Evolutionary conservation across 1,140 invertebrate species (phyloP).

Genomic region (Pseudomyrmex gracilis): DNA sequence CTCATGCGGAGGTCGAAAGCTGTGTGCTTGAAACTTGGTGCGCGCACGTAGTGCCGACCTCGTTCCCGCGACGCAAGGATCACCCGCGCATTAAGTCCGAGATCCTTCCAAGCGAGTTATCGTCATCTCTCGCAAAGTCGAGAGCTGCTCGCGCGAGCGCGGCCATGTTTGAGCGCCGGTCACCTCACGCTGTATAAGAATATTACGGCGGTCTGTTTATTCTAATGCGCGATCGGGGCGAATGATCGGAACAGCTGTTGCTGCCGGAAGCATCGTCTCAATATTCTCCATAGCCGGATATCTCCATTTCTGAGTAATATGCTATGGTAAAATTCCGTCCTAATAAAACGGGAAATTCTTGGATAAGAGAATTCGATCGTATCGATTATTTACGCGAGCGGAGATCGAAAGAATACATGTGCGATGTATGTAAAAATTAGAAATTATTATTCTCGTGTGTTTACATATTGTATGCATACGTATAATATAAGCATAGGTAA

Average conservation of each 20-base stretch:
- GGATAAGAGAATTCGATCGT: background rate
- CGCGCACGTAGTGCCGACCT: background rate
- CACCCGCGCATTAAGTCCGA: slow-evolving; percentile 23
- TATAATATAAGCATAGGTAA: background rate
- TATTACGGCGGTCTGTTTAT: slow-evolving; percentile 51
- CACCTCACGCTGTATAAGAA: slow-evolving; percentile 20
- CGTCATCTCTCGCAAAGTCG: background rate
- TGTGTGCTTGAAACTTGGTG: background rate
- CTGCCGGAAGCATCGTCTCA: background rate
- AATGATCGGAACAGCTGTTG: slow-evolving; percentile 64
- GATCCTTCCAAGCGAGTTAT: slow-evolving; percentile 39
- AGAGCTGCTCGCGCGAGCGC: background rate
- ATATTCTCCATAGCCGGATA: background rate
- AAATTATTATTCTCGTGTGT: background rate
- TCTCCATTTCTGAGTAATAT: slow-evolving; percentile 1
- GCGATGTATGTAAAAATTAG: too few species aligned
- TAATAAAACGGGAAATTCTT: background rate
- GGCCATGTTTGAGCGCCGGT: background rate
- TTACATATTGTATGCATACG: background rate
- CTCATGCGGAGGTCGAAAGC: too few species aligned
- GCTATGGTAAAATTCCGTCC: slow-evolving; percentile 6
- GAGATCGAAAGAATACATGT: too few species aligned
- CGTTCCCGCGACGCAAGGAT: slow-evolving; percentile 25
- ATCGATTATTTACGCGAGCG: background rate
- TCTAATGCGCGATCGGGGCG: slow-evolving; percentile 32